phyloP scores from a whole-genome alignment of 2,113 vertebrate species.

The Ranitomeya imitator region DNA sequence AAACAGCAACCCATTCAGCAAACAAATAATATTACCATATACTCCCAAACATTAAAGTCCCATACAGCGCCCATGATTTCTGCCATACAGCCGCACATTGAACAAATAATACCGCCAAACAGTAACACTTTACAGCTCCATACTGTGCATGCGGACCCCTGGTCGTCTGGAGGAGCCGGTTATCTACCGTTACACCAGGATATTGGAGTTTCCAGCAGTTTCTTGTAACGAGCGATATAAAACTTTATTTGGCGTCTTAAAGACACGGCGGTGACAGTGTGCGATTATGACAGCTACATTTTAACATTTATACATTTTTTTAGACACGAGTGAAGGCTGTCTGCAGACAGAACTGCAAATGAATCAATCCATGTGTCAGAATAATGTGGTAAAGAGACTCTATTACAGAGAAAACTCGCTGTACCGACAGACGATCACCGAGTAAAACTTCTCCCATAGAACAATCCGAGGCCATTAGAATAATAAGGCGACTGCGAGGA shows the following conservation, averaged over 20 bases:
- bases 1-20: neutral
- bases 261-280: neutral
- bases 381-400: neutral
- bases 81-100: neutral
- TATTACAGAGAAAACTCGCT: neutral
- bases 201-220: neutral
- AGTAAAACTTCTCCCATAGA: neutral
- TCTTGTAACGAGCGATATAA: neutral
- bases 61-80: neutral
- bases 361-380: conserved; percentile 1
- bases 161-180: too few species aligned
- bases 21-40: too few species aligned
- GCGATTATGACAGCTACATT: neutral
- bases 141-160: too few species aligned
- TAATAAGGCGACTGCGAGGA: neutral
- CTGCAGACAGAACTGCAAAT: neutral
- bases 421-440: neutral
- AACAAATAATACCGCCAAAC: neutral
- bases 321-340: conserved; percentile 16
- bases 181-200: neutral
- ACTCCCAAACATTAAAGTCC: too few species aligned
- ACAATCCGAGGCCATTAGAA: neutral
- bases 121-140: neutral
- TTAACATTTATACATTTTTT: conserved; percentile 11
- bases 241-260: neutral